Evolutionary conservation across 2,113 vertebrate species (phyloP).

Genomic region (Carlito syrichta): DNA sequence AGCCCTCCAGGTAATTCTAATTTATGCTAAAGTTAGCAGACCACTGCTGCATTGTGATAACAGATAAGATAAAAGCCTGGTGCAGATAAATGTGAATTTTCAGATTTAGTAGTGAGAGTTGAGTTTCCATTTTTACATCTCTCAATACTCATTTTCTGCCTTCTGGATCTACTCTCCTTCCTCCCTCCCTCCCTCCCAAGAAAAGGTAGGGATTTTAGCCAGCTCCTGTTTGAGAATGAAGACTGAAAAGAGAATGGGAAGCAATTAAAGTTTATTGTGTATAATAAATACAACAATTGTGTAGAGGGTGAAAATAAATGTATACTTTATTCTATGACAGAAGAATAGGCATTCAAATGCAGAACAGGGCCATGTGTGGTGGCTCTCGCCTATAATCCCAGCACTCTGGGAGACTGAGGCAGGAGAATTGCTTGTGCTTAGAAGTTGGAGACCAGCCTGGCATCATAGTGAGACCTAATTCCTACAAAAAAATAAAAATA

Average conservation of each 20-base stretch:
- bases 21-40: neutral
- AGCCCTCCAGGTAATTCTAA: neutral
- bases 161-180: neutral
- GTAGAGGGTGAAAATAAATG: neutral
- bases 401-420: too few relatives aligned
- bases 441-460: too few relatives aligned
- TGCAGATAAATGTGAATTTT: too few relatives aligned
- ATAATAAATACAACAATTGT: neutral
- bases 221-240: neutral
- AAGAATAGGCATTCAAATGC: neutral
- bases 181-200: fast-evolving
- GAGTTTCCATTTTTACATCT: neutral
- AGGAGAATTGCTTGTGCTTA: too few relatives aligned
- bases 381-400: too few relatives aligned
- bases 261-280: neutral
- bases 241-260: neutral
- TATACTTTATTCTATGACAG: neutral
- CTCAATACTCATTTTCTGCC: neutral
- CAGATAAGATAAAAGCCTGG: neutral
- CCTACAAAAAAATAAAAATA: too few relatives aligned
- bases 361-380: too few relatives aligned
- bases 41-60: neutral
- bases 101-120: neutral
- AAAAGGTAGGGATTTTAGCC: neutral
- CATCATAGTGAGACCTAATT: too few relatives aligned